These are phyloP conservation scores for Litoditis marina DNA, from an alignment of 2,888 invertebrate species.

Conservation along the genomic window DNA sequence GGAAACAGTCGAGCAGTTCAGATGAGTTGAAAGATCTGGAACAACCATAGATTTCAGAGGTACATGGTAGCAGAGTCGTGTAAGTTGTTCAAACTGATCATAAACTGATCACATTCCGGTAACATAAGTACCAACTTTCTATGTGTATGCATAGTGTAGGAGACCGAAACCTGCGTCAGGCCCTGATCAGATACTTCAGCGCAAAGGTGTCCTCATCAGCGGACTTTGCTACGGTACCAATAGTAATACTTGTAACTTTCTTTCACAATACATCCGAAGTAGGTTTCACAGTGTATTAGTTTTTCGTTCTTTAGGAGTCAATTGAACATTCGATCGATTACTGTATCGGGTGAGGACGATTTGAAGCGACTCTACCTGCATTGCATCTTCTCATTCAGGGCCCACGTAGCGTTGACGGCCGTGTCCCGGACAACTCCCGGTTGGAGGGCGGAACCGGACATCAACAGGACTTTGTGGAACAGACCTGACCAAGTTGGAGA, in stretches of 20 bases:
- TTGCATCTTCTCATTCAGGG: slow-evolving; percentile 49
- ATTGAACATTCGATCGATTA: too few relatives aligned
- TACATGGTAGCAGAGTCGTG: neutral
- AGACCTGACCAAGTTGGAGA: slow-evolving; percentile 46
- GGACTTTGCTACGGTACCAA: too few relatives aligned
- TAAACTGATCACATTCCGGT: neutral
- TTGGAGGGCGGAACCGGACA: slow-evolving; percentile 60
- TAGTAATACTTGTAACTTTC: too few relatives aligned
- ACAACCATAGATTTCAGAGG: neutral
- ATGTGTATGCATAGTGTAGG: too few relatives aligned
- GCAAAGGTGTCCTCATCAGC: too few relatives aligned
- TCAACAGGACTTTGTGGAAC: slow-evolving; percentile 58
- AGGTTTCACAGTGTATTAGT: too few relatives aligned
- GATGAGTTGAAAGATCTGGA: slow-evolving; percentile 58
- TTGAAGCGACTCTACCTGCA: slow-evolving; percentile 25
- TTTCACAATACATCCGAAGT: too few relatives aligned
- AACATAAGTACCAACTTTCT: too few relatives aligned
- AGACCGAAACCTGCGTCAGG: too few relatives aligned
- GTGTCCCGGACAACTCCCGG: slow-evolving; percentile 60
- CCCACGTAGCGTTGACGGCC: slow-evolving; percentile 61
- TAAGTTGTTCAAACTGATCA: neutral
- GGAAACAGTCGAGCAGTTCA: slow-evolving; percentile 58
- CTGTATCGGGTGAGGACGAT: too few relatives aligned
- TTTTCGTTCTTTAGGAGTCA: too few relatives aligned
- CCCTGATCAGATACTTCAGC: too few relatives aligned